Evolutionary conservation across 2,113 vertebrate species (phyloP), one percentile per base, ranked within the genome.

Genomic region (Coryphaenoides rupestris): DNA sequence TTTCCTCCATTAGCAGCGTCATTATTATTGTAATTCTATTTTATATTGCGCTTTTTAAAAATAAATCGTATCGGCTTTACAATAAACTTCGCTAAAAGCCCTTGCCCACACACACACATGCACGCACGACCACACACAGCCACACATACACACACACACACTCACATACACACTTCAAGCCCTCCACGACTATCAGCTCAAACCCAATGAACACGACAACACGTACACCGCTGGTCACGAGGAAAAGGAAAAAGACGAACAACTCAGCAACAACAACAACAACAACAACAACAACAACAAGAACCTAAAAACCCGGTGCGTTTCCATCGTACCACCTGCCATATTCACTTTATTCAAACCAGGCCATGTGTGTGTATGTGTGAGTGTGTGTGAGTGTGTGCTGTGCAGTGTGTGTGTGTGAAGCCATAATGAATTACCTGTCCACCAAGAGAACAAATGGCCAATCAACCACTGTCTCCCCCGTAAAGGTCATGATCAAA

Each of bases 401-500:
- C 21, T 22, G 1, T 49, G 47, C 10, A 4, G 14, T 49, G 47
- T 50, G 47, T 50, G 47, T 50, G 47, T 22, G 1, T 68, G 63
- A 52, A 76, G 75, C 77, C 28, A 75, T 75, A 78, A 86, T 77
- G 82, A 84, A 87, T 79, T 79, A 49, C 56, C 79, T 57, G 69
- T 80, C 49, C 59, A 75, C 73, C 2, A 63, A 76, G 71, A 58
- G 63, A 82, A 72, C 68, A 72, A 69, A 79, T 19, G 70, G 70
- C 82, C 85, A 84, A 87, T 89, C 85, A 86, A 80, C 69, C 78
- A 75, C 63, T 81, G 83, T 83, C 81, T 86, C 73, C 70, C 12
- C 73, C 49, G 60, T 73, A 86, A 87, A 89, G 87, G 87, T 89
- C 85, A 86, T 75, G 81, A 87, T 81, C 80, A 83, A 83, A 81